These are phyloP conservation scores for Carassius carassius DNA, from an alignment of 2,113 vertebrate genomes.

Conservation along the genomic window DNA sequence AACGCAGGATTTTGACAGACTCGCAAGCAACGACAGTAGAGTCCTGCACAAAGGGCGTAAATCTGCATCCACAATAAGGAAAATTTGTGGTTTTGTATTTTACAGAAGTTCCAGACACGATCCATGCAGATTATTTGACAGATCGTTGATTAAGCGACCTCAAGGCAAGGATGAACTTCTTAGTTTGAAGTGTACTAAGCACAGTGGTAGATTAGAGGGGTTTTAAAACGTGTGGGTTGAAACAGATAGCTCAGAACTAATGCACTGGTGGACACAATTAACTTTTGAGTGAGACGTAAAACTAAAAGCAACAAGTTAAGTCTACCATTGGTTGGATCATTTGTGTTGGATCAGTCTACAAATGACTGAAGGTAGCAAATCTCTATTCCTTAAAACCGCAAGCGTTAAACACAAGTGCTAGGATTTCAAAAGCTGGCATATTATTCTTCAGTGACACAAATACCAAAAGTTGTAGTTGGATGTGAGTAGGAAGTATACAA, in stretches of 20 bases:
- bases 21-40: slow-evolving; percentile 20
- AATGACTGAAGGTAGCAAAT: slow-evolving; percentile 20
- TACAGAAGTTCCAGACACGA: slow-evolving; percentile 64
- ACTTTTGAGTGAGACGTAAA: background rate
- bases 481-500: slow-evolving; percentile 23
- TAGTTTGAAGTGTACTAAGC: slow-evolving; percentile 61
- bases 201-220: slow-evolving; percentile 62
- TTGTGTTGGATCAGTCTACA: background rate
- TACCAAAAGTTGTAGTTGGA: slow-evolving; percentile 32
- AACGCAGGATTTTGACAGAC: slow-evolving; percentile 29
- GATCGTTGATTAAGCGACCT: slow-evolving; percentile 57
- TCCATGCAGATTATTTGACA: slow-evolving; percentile 68
- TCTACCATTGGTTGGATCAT: background rate
- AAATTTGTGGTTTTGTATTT: slow-evolving; percentile 45
- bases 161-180: slow-evolving; percentile 57
- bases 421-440: slow-evolving; percentile 29
- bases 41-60: slow-evolving; percentile 21
- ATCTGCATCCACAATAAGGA: slow-evolving; percentile 16
- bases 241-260: slow-evolving; percentile 7
- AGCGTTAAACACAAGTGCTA: slow-evolving; percentile 23
- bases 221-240: background rate
- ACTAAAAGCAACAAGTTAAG: background rate
- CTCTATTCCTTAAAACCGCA: slow-evolving; percentile 2
- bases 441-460: slow-evolving; percentile 36
- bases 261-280: background rate